Evolutionary conservation across 2,888 invertebrate species (phyloP), one percentile per base, ranked within the genome.

Genomic region (Neria commutata): DNA sequence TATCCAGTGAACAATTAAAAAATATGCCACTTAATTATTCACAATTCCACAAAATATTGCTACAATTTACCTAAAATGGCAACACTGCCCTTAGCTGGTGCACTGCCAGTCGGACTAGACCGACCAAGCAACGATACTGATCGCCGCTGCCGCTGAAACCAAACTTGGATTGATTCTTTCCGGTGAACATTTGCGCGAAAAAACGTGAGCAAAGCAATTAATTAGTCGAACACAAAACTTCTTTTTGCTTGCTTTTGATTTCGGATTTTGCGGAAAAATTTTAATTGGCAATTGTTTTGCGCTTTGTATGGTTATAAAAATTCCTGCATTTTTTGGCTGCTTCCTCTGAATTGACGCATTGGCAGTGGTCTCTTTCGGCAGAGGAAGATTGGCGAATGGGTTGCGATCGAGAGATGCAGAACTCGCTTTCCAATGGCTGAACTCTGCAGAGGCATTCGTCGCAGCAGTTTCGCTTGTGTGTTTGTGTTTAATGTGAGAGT

Each of bases 241-340:
- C 69, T 69, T 67, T 66, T 66, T 60, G 60, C 65, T 55, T 34
- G 49, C 23, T 34, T 58, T 56, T 60, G 62, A 37, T 58, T 60
- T 56, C 63, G 64, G 61, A 61, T 63, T 62, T 68, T 68, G 69
- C 67, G 67, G 69, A 75, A 73, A 74, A 67, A 74, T 75, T 75
- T 75, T 75, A 75, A 75, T 75, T 75, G 75, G 75, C 74, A 75
- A 74, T 75, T 74, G 74, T 75, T 73, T 71, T 70, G 72, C 70
- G 71, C 72, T 70, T 68, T 68, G 72, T 70, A 69, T 69, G 74
- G 73, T 70, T 69, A 74, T 74, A 75, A 74, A 74, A 72, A 75
- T 75, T 73, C 70, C 69, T 65, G 63, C 64, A 67, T 64, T 57
- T 57, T 40, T 46, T 3, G 14, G 17, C 14, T 42, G 5, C 19